Evolutionary conservation across 2,113 vertebrate species (phyloP), one percentile per base, ranked within the genome.

Genomic region (Brachirus orientalis): DNA sequence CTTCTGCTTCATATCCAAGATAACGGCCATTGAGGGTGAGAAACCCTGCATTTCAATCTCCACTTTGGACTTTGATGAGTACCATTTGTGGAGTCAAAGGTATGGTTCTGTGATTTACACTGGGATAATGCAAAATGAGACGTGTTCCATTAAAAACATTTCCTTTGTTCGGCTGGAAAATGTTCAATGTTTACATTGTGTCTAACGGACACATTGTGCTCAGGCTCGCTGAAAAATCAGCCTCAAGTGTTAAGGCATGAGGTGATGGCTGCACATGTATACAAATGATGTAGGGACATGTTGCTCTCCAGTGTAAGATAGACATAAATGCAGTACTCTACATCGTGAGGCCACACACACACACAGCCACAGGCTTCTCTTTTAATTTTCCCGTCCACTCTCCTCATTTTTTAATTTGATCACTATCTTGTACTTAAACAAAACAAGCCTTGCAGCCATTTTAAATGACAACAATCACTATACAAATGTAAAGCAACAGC

Each of bases 381-480:
- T 47, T 69, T 69, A 13, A 54, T 75, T 71, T 71, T 45, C 37
- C 78, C 40, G 16, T 72, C 50, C 35, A 16, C 47, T 40, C 46
- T 8, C 7, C 56, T 54, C 10, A 2, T 61, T 66, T 16, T 76
- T 67, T 45, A 68, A 55, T 78, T 56, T 67, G 37, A 45, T 58
- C 10, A 4, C 73, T 82, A 62, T 73, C 58, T 52, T n/a, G n/a
- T 19, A 18, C 44, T 68, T 11, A 72, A 68, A 61, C 35, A 20
- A 63, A 18, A 17, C 20, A 10, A 67, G 67, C 22, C 53, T 1
- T 17, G 22, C 37, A n/a, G 75, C 43, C 45, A 13, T 53, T 54
- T 38, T 16, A 63, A 71, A 80, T 38, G 62, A 73, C 60, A 65
- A 53, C 69, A 69, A 44, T 66, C 36, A 12, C 33, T 54, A 40